Evolutionary conservation across 2,797 vertebrate genomes (phyloP).

Genomic region (Crenichthys baileyi): DNA sequence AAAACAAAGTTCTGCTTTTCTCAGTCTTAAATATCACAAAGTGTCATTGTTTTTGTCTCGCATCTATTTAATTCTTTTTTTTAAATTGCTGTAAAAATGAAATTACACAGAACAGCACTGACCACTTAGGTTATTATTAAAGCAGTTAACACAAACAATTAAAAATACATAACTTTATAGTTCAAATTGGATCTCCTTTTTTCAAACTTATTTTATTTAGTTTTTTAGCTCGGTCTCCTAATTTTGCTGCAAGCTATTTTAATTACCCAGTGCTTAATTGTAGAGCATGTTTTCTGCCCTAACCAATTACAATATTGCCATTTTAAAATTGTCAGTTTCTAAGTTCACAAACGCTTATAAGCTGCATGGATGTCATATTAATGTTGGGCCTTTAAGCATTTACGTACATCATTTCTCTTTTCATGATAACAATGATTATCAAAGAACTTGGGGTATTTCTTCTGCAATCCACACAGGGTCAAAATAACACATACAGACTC

Average conservation of each 20-base stretch:
- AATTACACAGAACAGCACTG: background rate
- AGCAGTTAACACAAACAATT: background rate
- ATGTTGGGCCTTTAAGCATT: background rate
- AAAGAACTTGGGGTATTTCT: background rate
- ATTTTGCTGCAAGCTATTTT: conserved; percentile 8
- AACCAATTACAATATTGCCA: conserved; percentile 19
- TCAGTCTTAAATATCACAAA: background rate
- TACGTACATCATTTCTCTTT: background rate
- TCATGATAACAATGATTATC: background rate
- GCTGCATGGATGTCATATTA: background rate
- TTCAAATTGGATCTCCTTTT: background rate
- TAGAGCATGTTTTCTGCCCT: background rate
- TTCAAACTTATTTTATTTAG: background rate
- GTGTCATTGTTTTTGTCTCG: background rate
- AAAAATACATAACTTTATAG: background rate
- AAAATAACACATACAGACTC: background rate
- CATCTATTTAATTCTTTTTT: background rate
- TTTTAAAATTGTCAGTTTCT: conserved; percentile 5
- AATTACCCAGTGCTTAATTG: conserved; percentile 2
- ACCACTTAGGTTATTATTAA: background rate
- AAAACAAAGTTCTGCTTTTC: background rate
- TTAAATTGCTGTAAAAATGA: background rate
- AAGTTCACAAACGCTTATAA: background rate
- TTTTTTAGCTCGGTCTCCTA: background rate
- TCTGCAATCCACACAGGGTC: background rate